phyloP scores from a whole-genome alignment of 2,113 vertebrate species.

The Fulica atra region DNA sequence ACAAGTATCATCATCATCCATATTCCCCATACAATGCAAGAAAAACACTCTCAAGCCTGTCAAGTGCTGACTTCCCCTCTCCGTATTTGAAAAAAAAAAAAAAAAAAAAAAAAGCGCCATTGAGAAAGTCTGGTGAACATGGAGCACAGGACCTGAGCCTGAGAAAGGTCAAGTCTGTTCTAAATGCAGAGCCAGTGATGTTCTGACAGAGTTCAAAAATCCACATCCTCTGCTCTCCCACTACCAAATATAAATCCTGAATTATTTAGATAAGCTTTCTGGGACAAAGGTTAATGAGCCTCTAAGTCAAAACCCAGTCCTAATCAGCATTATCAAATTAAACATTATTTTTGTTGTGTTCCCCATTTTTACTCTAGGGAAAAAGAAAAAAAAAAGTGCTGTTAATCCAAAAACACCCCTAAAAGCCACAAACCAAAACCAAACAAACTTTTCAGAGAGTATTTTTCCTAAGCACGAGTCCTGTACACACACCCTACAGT shows the following conservation, averaged over 20 bases:
- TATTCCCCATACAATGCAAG: neutral
- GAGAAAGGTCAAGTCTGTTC: constrained; percentile 77
- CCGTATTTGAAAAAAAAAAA: neutral
- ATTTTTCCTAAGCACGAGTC: neutral
- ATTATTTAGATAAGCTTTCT: constrained; percentile 55
- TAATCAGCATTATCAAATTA: neutral
- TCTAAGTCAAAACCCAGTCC: neutral
- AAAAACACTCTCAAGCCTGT: neutral
- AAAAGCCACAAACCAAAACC: neutral
- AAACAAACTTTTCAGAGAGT: neutral
- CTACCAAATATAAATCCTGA: constrained; percentile 29
- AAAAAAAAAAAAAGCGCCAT: neutral
- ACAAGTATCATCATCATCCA: fast-evolving
- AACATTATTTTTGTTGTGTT: neutral
- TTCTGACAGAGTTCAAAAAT: constrained; percentile 24
- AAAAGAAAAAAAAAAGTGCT: too few species aligned
- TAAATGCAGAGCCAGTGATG: constrained; percentile 66
- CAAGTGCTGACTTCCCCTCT: neutral
- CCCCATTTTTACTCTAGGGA: neutral
- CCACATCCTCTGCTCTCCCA: constrained; percentile 33
- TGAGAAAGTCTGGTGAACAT: constrained; percentile 58
- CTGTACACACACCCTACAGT: neutral
- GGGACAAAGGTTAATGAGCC: constrained; percentile 50
- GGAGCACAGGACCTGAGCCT: constrained; percentile 54
- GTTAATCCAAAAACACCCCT: too few species aligned